Percentiles rank a stretch among this genome's conserved stretches.
These are phyloP conservation scores for Scolopax rusticola DNA, from an alignment of 2,797 vertebrate species.

Conservation along the genomic window DNA sequence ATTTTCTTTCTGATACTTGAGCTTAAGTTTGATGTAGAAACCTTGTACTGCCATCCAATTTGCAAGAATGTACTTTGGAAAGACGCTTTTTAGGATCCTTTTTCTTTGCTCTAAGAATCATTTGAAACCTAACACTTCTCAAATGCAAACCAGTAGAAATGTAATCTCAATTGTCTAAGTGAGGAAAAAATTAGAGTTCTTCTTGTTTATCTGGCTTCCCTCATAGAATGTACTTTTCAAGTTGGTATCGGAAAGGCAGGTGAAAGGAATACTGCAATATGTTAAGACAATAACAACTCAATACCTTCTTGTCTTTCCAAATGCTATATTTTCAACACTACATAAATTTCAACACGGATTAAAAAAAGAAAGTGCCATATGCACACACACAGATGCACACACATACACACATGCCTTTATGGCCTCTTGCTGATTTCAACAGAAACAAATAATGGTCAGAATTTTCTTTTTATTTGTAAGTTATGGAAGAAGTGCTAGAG, in stretches of 20 bases:
- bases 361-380: not conserved
- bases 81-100: not conserved
- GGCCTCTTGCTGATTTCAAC: not conserved
- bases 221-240: not conserved
- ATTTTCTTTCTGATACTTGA: not conserved
- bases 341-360: not conserved
- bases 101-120: not conserved
- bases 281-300: not conserved
- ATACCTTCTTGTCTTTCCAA: not conserved
- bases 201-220: not conserved
- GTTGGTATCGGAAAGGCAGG: not conserved
- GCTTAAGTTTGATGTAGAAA: not conserved
- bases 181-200: not conserved
- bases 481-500: not conserved
- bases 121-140: not conserved
- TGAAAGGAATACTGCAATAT: not conserved
- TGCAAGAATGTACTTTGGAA: not conserved
- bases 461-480: not conserved
- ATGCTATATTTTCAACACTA: not conserved
- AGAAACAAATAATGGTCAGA: not conserved
- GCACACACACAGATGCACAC: not conserved
- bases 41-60: not conserved
- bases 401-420: rapidly evolving
- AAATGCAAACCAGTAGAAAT: not conserved
- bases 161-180: not conserved